These are phyloP conservation scores for Ciconia nigra DNA, from an alignment of 2,797 vertebrate genomes.

Conservation along the genomic window DNA sequence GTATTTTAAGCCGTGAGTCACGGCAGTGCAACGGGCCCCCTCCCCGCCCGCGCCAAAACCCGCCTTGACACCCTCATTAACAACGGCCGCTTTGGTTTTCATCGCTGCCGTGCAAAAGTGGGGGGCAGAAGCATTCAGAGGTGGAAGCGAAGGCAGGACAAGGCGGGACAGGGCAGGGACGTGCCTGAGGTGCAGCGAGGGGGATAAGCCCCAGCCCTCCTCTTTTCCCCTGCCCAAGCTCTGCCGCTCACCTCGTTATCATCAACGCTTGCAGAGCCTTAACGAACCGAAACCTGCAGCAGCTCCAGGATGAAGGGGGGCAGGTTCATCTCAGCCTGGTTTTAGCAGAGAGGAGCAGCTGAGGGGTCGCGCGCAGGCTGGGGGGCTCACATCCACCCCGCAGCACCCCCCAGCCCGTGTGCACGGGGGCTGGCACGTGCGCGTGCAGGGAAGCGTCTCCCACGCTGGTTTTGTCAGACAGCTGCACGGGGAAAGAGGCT, in stretches of 20 bases:
- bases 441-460: neutral
- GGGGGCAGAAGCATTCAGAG: neutral
- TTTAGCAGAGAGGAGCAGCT: neutral
- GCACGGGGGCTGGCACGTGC: fast-evolving
- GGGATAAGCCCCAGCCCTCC: neutral
- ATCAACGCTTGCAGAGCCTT: fast-evolving
- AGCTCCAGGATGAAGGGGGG: neutral
- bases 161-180: neutral
- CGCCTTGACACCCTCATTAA: neutral
- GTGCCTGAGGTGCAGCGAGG: neutral
- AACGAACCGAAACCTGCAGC: fast-evolving
- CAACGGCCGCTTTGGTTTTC: fast-evolving
- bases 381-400: neutral
- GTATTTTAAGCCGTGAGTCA: neutral
- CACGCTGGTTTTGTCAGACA: neutral
- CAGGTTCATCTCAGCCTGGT: neutral
- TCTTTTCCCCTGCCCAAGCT: too few species aligned
- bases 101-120: neutral
- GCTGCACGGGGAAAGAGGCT: neutral
- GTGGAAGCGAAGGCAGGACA: neutral
- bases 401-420: fast-evolving
- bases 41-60: fast-evolving
- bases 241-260: neutral
- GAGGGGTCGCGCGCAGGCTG: neutral
- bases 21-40: fast-evolving